phyloP scores from a whole-genome alignment of 2,888 invertebrate species.

The Sinelater perroti region DNA sequence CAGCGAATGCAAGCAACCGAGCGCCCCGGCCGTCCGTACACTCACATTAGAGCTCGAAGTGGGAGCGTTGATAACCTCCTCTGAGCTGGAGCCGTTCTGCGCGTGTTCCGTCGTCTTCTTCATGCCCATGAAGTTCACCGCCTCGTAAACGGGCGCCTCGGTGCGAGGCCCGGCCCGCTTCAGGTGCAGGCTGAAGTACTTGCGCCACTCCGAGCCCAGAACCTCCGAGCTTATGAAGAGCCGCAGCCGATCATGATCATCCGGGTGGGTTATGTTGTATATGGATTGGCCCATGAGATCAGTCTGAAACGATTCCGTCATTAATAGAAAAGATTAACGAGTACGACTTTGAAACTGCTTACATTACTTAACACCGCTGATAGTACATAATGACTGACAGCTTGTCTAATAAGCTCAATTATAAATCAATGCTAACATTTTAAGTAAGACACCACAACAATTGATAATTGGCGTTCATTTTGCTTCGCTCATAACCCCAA shows the following conservation, averaged over 20 bases:
- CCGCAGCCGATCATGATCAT: conserved; percentile 78
- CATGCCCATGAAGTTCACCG: conserved; percentile 73
- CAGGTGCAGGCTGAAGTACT: conserved; percentile 64
- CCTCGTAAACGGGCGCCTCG: conserved; percentile 76
- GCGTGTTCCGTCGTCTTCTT: conserved; percentile 43
- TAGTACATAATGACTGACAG: too few relatives aligned
- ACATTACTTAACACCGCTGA: too few relatives aligned
- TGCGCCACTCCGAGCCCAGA: conserved; percentile 62
- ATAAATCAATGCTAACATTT: too few relatives aligned
- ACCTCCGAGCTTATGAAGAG: conserved; percentile 66
- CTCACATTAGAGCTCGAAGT: conserved; percentile 33
- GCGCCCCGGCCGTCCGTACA: neutral
- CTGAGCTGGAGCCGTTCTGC: conserved; percentile 19
- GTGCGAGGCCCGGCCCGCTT: conserved; percentile 76
- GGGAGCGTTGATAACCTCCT: neutral
- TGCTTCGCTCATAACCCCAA: too few relatives aligned
- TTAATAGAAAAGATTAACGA: too few relatives aligned
- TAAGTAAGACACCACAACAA: too few relatives aligned
- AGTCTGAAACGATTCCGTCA: conserved; percentile 69
- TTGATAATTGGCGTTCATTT: too few relatives aligned
- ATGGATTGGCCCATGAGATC: conserved; percentile 85
- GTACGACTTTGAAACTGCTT: too few relatives aligned
- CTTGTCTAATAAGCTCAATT: too few relatives aligned
- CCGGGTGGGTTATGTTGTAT: conserved; percentile 81
- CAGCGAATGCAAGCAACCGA: conserved; percentile 6